Evolutionary conservation across 2,113 vertebrate species (phyloP).

Genomic region (Ctenodactylus gundi): DNA sequence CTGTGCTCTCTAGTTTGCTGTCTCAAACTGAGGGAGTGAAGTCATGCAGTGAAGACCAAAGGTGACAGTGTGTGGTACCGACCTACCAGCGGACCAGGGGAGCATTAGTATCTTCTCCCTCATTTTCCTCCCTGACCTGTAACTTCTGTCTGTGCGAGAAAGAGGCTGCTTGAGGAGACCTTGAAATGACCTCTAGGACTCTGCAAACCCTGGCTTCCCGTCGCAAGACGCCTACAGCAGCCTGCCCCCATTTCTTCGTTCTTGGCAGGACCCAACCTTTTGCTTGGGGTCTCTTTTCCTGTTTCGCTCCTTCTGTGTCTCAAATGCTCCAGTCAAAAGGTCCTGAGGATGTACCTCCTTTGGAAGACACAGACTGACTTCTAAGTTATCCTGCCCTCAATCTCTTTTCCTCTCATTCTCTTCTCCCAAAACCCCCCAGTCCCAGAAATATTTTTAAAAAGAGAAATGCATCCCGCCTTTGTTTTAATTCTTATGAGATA

Average conservation of each 20-base stretch:
- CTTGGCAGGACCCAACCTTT: background rate
- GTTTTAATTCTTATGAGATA: background rate
- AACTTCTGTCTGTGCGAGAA: background rate
- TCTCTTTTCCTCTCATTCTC: background rate
- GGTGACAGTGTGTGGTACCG: background rate
- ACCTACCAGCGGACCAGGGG: no score
- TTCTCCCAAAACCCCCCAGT: background rate
- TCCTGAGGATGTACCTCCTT: background rate
- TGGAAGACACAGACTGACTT: background rate
- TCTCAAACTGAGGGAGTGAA: background rate
- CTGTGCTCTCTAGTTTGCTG: background rate
- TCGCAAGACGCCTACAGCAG: background rate
- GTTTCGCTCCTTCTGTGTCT: background rate
- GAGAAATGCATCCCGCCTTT: background rate
- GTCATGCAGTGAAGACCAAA: background rate
- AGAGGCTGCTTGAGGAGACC: background rate
- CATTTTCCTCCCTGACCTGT: background rate
- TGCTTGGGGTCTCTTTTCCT: background rate
- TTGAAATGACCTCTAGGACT: background rate
- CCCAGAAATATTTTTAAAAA: background rate
- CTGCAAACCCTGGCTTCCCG: no score
- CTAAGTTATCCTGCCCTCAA: background rate
- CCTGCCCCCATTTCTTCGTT: accelerated
- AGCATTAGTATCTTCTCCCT: background rate
- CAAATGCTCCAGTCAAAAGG: accelerated